Evolutionary conservation across 2,113 vertebrate genomes (phyloP), one percentile per base, ranked within the genome.

Genomic region (Pristiophorus japonicus): DNA sequence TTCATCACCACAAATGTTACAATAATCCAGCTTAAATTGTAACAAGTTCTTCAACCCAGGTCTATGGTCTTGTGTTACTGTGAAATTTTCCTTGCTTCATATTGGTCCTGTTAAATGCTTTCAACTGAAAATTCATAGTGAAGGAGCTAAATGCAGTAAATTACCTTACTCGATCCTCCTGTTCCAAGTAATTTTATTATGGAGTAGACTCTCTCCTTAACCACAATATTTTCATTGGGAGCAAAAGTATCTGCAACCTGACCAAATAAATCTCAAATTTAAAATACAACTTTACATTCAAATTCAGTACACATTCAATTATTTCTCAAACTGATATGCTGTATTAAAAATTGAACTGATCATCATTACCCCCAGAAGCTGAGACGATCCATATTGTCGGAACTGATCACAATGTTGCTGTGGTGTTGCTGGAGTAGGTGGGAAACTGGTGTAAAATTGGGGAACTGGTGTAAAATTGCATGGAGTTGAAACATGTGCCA

Each of bases 101-200:
- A 20, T 65, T 38, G 34, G 16, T 51, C 47, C 42, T 4, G 10
- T 65, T 7, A 42, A 47, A 51, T 55, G 47, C 51, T 90, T 59
- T 70, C 24, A 70, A 66, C 5, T 94, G 45, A 73, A 47, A 94
- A 94, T 70, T 14, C 11, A 59, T 18, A 38, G 18, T n/a, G 3
- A 94, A 45, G 2, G 38, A 66, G 66, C 12, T 73, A 70, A 70
- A 51, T 94, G 42, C 27, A 24, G 22, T 16, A 92, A 5, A 75
- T 97, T 97, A 98, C 99, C 98, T 99, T 99, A 97, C 99, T 99
- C 8, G 99, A 99, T 87, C 99, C 99, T 96, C 99, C 99, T 42
- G 98, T 98, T 84, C 99, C 99, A 96, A 99, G 99, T 97, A 99
- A 98, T 96, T 99, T 99, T 95, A 99, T 97, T 95, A 99, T 97